phyloP scores from a whole-genome alignment of 2,797 vertebrate species.

The Smutsia temminckii region DNA sequence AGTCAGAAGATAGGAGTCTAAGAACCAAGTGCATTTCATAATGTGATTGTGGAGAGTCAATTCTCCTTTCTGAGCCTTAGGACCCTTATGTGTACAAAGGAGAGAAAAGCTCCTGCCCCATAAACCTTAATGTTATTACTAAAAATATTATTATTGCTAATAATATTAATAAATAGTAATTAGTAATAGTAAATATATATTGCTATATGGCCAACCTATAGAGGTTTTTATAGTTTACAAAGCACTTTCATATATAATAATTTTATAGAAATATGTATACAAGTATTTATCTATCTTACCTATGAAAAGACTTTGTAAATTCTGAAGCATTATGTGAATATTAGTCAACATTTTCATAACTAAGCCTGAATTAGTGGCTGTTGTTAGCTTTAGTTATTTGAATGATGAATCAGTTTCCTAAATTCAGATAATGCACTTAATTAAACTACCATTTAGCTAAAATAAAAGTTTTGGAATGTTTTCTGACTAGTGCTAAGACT shows the following conservation, averaged over 20 bases:
- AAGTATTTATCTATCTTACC: background rate
- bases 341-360: constrained; percentile 40
- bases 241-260: background rate
- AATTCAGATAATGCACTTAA: constrained; percentile 28
- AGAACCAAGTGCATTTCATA: background rate
- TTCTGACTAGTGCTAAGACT: constrained; percentile 10
- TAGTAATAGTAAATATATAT: background rate
- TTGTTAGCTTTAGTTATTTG: constrained; percentile 41
- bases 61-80: constrained; percentile 11
- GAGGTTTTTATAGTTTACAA: background rate
- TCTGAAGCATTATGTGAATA: constrained; percentile 27
- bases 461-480: constrained; percentile 42
- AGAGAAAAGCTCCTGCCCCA: background rate
- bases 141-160: background rate
- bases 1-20: background rate
- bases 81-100: constrained; percentile 15
- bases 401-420: constrained; percentile 37
- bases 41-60: background rate
- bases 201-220: background rate
- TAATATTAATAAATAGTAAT: background rate
- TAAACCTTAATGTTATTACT: constrained; percentile 39
- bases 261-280: background rate
- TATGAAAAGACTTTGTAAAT: background rate
- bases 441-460: background rate
- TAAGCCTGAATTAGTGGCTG: background rate